Evolutionary conservation across 2,797 vertebrate genomes (phyloP).

Genomic region (Calcarius lapponicus): DNA sequence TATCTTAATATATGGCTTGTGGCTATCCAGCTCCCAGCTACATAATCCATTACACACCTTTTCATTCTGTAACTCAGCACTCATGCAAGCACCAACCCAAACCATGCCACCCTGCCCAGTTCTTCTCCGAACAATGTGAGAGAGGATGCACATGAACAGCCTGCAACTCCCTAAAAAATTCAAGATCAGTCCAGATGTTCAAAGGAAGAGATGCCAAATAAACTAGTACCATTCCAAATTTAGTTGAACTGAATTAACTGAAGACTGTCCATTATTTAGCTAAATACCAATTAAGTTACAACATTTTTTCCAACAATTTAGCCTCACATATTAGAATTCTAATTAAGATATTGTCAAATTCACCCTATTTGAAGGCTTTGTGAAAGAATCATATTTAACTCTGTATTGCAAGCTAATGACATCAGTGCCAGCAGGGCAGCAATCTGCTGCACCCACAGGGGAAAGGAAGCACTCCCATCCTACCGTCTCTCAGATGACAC

Average conservation of each 20-base stretch:
- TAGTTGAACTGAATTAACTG: neutral
- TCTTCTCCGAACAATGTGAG: neutral
- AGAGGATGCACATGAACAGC: neutral
- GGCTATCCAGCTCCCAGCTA: neutral
- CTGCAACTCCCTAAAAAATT: neutral
- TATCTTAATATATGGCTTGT: rapidly evolving
- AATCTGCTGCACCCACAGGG: neutral
- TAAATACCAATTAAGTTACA: neutral
- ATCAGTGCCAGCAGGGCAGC: neutral
- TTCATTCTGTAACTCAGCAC: neutral
- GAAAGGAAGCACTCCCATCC: neutral
- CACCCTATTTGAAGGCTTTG: neutral
- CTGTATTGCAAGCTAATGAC: neutral
- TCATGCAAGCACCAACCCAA: neutral
- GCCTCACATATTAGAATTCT: neutral
- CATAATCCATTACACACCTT: neutral
- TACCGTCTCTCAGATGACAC: neutral
- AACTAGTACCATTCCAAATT: neutral
- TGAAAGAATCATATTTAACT: neutral
- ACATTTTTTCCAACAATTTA: neutral
- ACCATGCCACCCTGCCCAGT: neutral
- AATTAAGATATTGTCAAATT: neutral
- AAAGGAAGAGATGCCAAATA: neutral
- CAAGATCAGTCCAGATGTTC: neutral
- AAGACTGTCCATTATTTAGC: neutral